phyloP scores from a whole-genome alignment of 2,797 vertebrate species.

The Cygnus olor region DNA sequence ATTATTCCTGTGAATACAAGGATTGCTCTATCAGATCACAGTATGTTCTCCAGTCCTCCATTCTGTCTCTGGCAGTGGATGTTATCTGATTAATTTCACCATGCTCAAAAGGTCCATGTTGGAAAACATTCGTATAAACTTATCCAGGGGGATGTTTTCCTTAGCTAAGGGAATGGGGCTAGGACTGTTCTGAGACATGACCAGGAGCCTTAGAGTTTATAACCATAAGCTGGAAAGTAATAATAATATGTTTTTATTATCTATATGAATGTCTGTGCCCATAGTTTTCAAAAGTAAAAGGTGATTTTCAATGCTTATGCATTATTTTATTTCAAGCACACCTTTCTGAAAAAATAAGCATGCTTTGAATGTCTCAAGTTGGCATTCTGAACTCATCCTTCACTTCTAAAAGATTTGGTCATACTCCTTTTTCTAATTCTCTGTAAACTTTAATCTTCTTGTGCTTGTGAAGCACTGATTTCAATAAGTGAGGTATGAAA shows the following conservation, averaged over 20 bases:
- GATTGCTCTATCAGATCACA: neutral
- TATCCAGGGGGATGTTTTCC: neutral
- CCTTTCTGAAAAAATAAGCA: neutral
- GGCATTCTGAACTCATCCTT: neutral
- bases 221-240: neutral
- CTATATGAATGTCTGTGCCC: neutral
- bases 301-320: neutral
- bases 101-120: neutral
- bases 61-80: neutral
- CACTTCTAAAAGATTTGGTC: neutral
- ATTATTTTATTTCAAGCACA: neutral
- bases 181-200: neutral
- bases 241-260: neutral
- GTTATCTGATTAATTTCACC: neutral
- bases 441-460: neutral
- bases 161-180: neutral
- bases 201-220: neutral
- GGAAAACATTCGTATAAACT: neutral
- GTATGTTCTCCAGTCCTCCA: neutral
- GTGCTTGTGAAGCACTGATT: neutral
- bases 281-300: neutral
- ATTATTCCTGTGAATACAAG: neutral
- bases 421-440: neutral
- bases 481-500: neutral
- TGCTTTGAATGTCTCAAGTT: neutral